phyloP scores from a whole-genome alignment of 2,113 vertebrate species.

The Probosciger aterrimus region DNA sequence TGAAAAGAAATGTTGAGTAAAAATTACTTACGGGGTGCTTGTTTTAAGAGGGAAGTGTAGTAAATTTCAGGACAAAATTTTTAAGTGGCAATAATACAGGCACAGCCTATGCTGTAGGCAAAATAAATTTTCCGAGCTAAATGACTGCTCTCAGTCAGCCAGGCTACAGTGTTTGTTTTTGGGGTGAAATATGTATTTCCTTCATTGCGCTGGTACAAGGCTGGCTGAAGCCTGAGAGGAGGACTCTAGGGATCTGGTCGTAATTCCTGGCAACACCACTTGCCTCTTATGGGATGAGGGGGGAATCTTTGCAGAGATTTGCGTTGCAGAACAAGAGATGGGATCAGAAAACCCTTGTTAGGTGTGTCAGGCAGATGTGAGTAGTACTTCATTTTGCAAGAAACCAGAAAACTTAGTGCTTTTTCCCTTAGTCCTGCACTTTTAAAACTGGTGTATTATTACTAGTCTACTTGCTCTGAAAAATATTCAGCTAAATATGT shows the following conservation, averaged over 20 bases:
- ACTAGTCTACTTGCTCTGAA: not conserved
- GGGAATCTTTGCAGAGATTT: not conserved
- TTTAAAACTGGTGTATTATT: not conserved
- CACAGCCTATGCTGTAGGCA: not conserved
- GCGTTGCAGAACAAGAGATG: not conserved
- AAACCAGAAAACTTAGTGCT: not conserved
- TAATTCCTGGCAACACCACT: not conserved
- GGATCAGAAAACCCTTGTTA: not conserved
- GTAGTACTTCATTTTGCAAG: not conserved
- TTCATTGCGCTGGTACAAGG: not conserved
- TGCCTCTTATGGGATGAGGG: not conserved
- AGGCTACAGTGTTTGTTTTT: slow-evolving; percentile 22
- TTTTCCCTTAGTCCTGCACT: not conserved
- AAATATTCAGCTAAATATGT: not conserved
- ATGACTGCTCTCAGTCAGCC: slow-evolving; percentile 33
- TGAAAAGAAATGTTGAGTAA: slow-evolving; percentile 33
- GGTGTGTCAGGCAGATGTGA: not conserved
- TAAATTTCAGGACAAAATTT: slow-evolving; percentile 57
- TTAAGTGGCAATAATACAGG: slow-evolving; percentile 26
- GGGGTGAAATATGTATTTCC: slow-evolving; percentile 23
- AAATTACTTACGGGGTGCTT: not conserved
- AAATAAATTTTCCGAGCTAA: slow-evolving; percentile 46
- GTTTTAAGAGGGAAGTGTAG: slow-evolving; percentile 52
- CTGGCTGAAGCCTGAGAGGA: not conserved
- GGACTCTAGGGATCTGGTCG: not conserved